Base-by-base conservation (phyloP, 2,888 invertebrate genomes). In the Matsumyia berberina region DNA sequence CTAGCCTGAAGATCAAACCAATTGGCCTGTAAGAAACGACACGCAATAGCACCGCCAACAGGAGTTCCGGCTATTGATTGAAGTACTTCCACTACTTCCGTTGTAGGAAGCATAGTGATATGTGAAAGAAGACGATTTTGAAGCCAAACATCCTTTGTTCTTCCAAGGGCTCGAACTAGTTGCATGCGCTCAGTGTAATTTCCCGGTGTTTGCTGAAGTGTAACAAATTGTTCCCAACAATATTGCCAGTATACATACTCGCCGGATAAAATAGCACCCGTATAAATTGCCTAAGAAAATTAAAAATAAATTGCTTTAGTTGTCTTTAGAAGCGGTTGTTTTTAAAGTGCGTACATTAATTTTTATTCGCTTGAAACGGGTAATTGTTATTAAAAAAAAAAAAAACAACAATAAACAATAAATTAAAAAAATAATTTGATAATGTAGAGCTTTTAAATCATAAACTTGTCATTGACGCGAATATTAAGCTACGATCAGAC, bases 61-160 rank as follows among this genome's bases (percentile, higher is more conserved):
- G 92, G 92, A 37, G 92, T 92, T 6, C 92, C 92, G 0, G 92
- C 91, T 64, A 92, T 92, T n/a, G 92, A 92, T 86, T 92, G 90
- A 11, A 92, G 87, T 49, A 92, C 92, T 86, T 92, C 92, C 5
- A 92, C 91, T 79, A 92, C 90, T 88, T 92, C 92, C 39, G 87
- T 87, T 7, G 92, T 91, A 83, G 92, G 91, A 83, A 92, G 88
- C 89, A 91, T 90, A 46, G 92, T 92, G 3, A 92, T 92, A 83
- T 92, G 92, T 9, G 92, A 92, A 12, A 92, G 88, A 86, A 92
- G 88, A 19, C 92, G 92, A 87, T 92, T 92, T 88, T 92, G 92
- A 29, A 92, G 89, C 92, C 92, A 92, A 39, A 92, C 92, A 86
- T 92, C 92, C 87, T 92, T 92, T 82, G 92, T 92, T 49, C 92